phyloP scores from a whole-genome alignment of 2,888 invertebrate genomes.

The Ischnura elegans region DNA sequence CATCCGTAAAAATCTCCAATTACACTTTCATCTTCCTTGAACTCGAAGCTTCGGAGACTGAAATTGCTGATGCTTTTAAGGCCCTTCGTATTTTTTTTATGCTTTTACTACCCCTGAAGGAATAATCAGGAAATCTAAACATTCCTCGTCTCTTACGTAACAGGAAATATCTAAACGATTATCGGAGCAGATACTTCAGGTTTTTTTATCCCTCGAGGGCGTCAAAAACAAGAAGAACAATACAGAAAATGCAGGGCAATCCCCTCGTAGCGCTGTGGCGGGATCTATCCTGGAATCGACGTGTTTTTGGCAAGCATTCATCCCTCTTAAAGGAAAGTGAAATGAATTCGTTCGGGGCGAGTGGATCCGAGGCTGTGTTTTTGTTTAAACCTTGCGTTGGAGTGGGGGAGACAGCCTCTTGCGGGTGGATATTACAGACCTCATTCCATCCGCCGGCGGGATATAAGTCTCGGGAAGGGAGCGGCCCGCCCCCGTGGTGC shows the following conservation, averaged over 20 bases:
- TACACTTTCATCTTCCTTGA: background rate
- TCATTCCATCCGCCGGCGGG: background rate
- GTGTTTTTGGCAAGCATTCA: conserved; percentile 24
- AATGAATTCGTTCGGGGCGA: conserved; percentile 40
- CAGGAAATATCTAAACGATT: background rate
- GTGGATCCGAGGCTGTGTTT: conserved; percentile 10
- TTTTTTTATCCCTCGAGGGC: conserved; percentile 11
- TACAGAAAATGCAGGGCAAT: conserved; percentile 49
- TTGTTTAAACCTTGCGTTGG: conserved; percentile 44
- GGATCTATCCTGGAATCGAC: conserved; percentile 56
- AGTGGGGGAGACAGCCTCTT: background rate
- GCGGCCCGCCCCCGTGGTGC: background rate
- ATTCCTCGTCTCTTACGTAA: background rate
- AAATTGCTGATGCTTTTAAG: background rate
- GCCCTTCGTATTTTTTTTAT: background rate
- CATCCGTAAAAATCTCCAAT: background rate
- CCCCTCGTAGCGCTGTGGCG: conserved; percentile 12
- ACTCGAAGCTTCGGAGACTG: background rate
- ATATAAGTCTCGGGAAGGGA: conserved; percentile 22
- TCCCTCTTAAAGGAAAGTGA: conserved; percentile 42
- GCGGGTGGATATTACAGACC: conserved; percentile 5
- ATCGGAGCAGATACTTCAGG: background rate
- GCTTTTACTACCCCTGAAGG: background rate
- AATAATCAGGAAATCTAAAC: background rate
- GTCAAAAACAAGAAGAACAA: conserved; percentile 44